Evolutionary conservation across 2,113 vertebrate genomes (phyloP).

Genomic region (Hirundichthys speculiger): DNA sequence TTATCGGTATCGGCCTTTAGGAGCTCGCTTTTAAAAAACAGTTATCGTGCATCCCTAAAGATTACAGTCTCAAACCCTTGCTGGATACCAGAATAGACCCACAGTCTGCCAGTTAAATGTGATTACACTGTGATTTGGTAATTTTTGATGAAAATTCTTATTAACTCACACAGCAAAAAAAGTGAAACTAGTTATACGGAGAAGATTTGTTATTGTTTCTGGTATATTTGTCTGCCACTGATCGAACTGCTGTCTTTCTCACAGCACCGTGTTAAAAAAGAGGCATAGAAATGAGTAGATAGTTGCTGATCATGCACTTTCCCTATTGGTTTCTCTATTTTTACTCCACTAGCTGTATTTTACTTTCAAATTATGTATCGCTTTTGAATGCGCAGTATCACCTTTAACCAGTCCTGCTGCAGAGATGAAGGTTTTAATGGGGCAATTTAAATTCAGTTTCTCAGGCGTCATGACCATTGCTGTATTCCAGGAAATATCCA

Average conservation of each 20-base stretch:
- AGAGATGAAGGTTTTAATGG: conserved; percentile 58
- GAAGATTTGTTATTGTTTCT: conserved; percentile 8
- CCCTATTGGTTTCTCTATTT: conserved; percentile 34
- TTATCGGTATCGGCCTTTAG: no score
- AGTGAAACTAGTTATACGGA: not conserved
- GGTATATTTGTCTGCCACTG: conserved; percentile 3
- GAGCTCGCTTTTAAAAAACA: no score
- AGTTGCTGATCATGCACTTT: conserved; percentile 47
- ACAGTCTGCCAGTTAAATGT: no score
- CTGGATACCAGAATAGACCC: no score
- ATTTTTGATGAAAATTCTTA: not conserved
- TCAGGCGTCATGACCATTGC: conserved; percentile 20
- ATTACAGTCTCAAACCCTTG: no score
- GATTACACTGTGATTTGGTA: not conserved
- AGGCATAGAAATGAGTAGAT: conserved; percentile 19
- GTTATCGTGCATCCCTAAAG: no score
- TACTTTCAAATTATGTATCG: conserved; percentile 55
- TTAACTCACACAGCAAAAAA: conserved; percentile 14
- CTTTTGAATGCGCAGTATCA: conserved; percentile 45
- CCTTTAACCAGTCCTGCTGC: conserved; percentile 27
- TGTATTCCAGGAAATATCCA: conserved; percentile 29
- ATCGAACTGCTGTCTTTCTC: conserved; percentile 29
- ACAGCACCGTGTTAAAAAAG: conserved; percentile 5
- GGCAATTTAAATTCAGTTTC: conserved; percentile 70
- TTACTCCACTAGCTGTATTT: conserved; percentile 43